Base-by-base conservation (phyloP, 2,113 vertebrate species). In the Sardina pilchardus region DNA sequence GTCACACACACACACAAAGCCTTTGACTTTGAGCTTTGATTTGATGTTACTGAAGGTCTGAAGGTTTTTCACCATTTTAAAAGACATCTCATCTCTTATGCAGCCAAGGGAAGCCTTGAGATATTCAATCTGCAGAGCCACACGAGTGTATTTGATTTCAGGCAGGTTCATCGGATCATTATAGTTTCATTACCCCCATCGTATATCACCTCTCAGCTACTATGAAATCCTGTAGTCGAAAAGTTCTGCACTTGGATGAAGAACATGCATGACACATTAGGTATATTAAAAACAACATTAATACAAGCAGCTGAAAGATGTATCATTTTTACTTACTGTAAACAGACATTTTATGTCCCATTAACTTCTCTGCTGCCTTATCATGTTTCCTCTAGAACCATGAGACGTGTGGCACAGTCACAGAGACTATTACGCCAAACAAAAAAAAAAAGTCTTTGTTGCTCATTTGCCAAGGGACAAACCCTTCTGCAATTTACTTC, bases 161-260 rank as follows among this genome's bases (percentile, higher is more conserved):
- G 71, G 34, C 10, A 78, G 71, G 71, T 94, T 94, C 93, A 91
- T 91, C 91, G 92, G 92, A 93, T 93, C 89, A 90, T 95, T 92
- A 92, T 92, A 78, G 89, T 93, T 94, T 93, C 92, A 93, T 94
- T 92, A 92, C 93, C 92, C 90, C 90, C 86, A 83, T 92, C 87
- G 90, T 86, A 53, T 90, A 92, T 93, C 89, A 78, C 9, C 80
- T 48, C n/a, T 81, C 39, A 14, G 43, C 45, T 53, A 42, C 44
- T 83, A 48, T 83, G 83, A 90, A 86, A 71, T 39, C 30, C 30
- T 78, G 71, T 16, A 39, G 71, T 78, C 71, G 39, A 78, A 78
- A 78, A 4, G 71, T 78, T 19, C 21, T 59, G 4, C 53, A 59
- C 53, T 59, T 59, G 1, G 53, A 34, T 78, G 71, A 78, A 39